Evolutionary conservation across 2,113 vertebrate species (phyloP), one percentile per base, ranked within the genome.

Genomic region (Epinephelus cyanopodus): DNA sequence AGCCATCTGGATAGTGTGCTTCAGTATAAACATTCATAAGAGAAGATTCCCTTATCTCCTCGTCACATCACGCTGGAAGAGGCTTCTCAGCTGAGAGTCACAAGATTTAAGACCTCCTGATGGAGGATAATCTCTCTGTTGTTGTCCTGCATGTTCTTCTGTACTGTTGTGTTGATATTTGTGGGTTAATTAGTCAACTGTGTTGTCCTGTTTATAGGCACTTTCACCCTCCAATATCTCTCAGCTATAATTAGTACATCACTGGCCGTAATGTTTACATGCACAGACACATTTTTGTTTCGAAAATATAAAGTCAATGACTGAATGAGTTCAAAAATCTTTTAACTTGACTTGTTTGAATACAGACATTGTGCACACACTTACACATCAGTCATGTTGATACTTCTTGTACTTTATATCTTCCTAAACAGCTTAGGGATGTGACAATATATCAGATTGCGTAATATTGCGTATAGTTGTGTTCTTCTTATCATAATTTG

Each of bases 131-230:
- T 77, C 78, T 86, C 63, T 80, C 75, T 61, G 53, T 75, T 75
- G 47, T 79, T 52, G 79, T 81, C 23, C 48, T 90, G 93, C 92
- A 93, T 92, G 92, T 78, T 62, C 21, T 33, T 81, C 66, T 74
- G 86, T 88, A 7, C 7, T 64, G 54, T 87, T 58, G 86, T 86
- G 82, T 65, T 61, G 50, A 48, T 83, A 39, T 85, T 67, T 75
- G 73, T 71, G 77, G 56, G 62, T 68, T 45, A 66, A 33, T 87
- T 7, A 50, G 63, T 65, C 15, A 84, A 58, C 67, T 60, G 57
- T 92, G 83, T 86, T 6, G 19, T 60, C 18, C 19, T 45, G 42
- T 45, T 9, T 12, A 45, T 74, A 62, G 85, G 77, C 29, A 23
- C 57, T 57, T 56, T 63, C 33, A 27, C 66, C 52, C 65, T 27